Base-by-base conservation (phyloP, 2,888 invertebrate species). In the Brenthis daphne region DNA sequence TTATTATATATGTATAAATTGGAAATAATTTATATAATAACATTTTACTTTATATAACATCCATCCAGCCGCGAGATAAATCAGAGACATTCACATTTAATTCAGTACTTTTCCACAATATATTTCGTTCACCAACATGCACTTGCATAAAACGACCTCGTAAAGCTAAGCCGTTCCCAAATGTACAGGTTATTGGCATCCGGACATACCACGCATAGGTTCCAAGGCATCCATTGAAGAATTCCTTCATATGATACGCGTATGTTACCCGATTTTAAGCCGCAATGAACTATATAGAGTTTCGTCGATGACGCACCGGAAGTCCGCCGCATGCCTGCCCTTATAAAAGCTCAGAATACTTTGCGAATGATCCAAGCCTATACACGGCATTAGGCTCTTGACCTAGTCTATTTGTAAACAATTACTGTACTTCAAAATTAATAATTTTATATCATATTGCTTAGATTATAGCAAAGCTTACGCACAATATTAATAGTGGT, bases 261-360 rank as follows among this genome's bases (percentile, higher is more conserved):
- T 29, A 11, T 12, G 50, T n/a, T 29, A 20, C 56, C 53, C 5
- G 24, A 24, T 57, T 33, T 24, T 6, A 63, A 55, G 1, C 33
- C 48, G 66, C 57, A 64, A 64, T 66, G 66, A 50, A 66, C 57
- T 58, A 48, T 4, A 12, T 43, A 60, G 63, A 60, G 63, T 47
- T 65, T 43, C 11, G 11, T 43, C 37, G 65, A 67, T 76, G 77
- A 77, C 72, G 69, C 77, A 77, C 76, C 77, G 77, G 77, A 77
- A 76, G 75, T 73, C 67, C 66, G 66, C 61, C 72, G 76, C 68
- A 74, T 77, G 73, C 77, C 74, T 64, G 65, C 57, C 56, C 64
- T n/a, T 16, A 8, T n/a, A 6, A 53, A 53, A 29, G 54, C 11
- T 20, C 48, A 16, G 68, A 37, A 29, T 57, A 57, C n/a, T 60